phyloP scores from a whole-genome alignment of 2,113 vertebrate genomes.

The Hippopotamus amphibius region DNA sequence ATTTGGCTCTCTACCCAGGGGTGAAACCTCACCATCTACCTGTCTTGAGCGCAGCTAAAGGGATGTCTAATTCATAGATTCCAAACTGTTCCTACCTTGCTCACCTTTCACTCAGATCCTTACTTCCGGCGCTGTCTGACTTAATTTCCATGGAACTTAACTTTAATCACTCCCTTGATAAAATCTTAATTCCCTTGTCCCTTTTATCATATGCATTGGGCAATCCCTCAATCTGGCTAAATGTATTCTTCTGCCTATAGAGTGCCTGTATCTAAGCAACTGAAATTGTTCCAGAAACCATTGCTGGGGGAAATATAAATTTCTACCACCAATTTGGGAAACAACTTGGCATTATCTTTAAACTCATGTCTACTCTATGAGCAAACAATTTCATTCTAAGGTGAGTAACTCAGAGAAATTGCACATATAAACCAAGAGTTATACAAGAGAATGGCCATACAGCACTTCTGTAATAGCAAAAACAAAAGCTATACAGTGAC shows the following conservation, averaged over 20 bases:
- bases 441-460: not conserved
- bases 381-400: conserved; percentile 55
- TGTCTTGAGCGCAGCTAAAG: not conserved
- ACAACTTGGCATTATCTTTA: conserved; percentile 64
- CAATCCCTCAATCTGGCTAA: conserved; percentile 43
- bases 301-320: not conserved
- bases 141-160: conserved; percentile 8
- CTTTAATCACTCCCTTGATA: not conserved
- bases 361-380: conserved; percentile 45
- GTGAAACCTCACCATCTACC: not conserved
- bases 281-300: conserved; percentile 57
- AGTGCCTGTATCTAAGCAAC: conserved; percentile 54
- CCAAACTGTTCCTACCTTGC: no score
- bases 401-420: conserved; percentile 63
- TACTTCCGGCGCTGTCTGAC: not conserved
- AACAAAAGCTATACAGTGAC: conserved; percentile 22
- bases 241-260: not conserved
- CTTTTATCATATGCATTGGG: not conserved
- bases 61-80: not conserved
- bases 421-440: conserved; percentile 34
- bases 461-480: conserved; percentile 55
- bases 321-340: conserved; percentile 62
- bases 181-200: not conserved
- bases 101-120: not conserved
- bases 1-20: not conserved